Evolutionary conservation across 2,888 invertebrate species (phyloP).

Genomic region (Mantis religiosa): DNA sequence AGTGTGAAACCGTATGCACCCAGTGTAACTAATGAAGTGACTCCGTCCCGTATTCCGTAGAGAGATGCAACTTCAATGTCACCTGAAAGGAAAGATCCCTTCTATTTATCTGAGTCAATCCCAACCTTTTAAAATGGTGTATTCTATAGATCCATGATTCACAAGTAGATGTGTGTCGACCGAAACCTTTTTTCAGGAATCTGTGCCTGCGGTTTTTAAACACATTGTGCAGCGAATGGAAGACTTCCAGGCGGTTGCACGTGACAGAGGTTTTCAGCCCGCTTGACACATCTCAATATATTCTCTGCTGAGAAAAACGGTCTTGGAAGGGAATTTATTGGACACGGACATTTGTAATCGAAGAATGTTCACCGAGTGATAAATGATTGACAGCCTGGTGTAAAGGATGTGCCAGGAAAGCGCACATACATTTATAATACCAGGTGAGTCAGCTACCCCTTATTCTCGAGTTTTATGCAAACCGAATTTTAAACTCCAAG

Average conservation of each 20-base stretch:
- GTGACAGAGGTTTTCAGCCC: not conserved
- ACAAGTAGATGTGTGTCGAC: too few species aligned
- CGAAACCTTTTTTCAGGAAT: not conserved
- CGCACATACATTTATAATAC: not conserved
- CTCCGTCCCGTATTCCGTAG: too few species aligned
- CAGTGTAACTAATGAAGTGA: too few species aligned
- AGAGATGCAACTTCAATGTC: too few species aligned
- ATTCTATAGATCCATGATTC: too few species aligned
- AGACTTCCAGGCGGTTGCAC: not conserved
- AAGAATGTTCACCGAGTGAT: not conserved
- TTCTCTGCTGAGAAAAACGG: not conserved
- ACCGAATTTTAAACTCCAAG: too few species aligned
- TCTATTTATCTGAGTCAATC: too few species aligned
- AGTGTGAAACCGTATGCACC: too few species aligned
- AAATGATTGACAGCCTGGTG: not conserved
- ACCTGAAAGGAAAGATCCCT: too few species aligned
- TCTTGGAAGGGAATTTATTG: not conserved
- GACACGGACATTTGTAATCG: not conserved
- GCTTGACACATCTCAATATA: not conserved
- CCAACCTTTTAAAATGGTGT: too few species aligned
- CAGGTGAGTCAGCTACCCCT: too few species aligned
- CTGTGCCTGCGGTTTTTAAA: not conserved
- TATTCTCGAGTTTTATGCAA: too few species aligned
- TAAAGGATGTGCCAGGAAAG: not conserved
- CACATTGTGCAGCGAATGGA: not conserved